These are phyloP conservation scores for Margarornis squamiger DNA, from an alignment of 2,797 vertebrate genomes.

Conservation along the genomic window DNA sequence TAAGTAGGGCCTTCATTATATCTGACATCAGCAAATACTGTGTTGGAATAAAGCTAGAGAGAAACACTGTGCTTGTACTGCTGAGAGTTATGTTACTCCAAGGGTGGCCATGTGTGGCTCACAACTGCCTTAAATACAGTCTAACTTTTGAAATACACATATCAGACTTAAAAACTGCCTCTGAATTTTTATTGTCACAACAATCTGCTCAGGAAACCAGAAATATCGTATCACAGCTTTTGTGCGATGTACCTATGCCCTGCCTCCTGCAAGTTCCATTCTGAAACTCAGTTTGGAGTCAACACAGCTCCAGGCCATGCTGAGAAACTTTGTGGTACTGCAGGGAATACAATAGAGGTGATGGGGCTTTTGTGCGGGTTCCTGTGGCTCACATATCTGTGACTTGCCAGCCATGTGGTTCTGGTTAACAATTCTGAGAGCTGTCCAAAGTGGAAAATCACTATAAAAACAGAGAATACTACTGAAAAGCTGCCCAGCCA, in stretches of 20 bases:
- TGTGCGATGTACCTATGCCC: background rate
- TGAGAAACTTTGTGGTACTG: background rate
- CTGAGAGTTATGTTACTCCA: rapidly evolving
- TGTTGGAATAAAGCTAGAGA: background rate
- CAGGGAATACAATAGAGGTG: background rate
- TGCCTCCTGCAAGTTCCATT: background rate
- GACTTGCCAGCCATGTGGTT: slow-evolving; percentile 8
- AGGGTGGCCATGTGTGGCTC: background rate
- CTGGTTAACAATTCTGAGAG: slow-evolving; percentile 9
- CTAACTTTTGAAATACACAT: background rate
- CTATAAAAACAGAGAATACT: background rate
- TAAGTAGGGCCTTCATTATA: background rate
- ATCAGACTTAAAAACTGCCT: background rate
- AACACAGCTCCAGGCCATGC: background rate
- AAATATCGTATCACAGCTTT: background rate
- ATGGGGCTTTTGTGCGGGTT: background rate
- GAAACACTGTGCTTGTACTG: background rate
- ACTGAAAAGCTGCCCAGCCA: slow-evolving; percentile 12
- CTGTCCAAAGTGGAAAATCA: background rate
- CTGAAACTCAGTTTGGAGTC: background rate
- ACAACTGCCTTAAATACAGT: background rate
- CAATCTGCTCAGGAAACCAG: background rate
- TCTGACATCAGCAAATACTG: background rate
- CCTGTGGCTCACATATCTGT: background rate
- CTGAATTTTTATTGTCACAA: background rate